phyloP scores from a whole-genome alignment of 23 tunicate species.

The Styela clava region DNA sequence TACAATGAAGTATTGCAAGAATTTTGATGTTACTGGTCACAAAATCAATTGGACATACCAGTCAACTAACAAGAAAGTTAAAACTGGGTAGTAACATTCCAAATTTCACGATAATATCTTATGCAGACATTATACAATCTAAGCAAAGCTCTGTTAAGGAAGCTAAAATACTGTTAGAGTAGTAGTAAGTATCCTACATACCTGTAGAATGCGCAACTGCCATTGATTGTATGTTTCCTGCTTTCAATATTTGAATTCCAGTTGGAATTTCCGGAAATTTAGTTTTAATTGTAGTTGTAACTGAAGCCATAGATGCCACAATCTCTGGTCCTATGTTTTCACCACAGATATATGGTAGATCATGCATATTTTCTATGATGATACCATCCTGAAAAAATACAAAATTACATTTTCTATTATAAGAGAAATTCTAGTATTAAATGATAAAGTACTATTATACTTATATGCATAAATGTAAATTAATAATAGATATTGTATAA shows the following conservation, averaged over 20 bases:
- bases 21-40: too few species aligned
- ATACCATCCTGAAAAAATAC: constrained; percentile 49
- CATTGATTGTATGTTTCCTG: constrained; percentile 79
- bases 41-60: too few species aligned
- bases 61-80: too few species aligned
- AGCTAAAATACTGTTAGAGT: too few species aligned
- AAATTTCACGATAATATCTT: too few species aligned
- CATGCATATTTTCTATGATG: constrained; percentile 98
- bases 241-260: constrained; percentile 80
- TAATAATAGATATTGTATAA: not conserved
- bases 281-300: constrained; percentile 39
- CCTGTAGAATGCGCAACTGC: constrained; percentile 81
- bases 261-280: constrained; percentile 65
- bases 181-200: too few species aligned
- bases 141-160: too few species aligned
- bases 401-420: not conserved
- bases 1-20: too few species aligned
- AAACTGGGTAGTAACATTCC: too few species aligned
- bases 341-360: constrained; percentile 66
- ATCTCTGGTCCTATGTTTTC: constrained; percentile 75
- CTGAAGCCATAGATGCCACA: constrained; percentile 70
- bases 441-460: not conserved
- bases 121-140: too few species aligned
- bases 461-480: not conserved
- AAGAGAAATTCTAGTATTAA: not conserved